Base-by-base conservation (phyloP, 2,888 invertebrate species). In the Auanema freiburgensis region DNA sequence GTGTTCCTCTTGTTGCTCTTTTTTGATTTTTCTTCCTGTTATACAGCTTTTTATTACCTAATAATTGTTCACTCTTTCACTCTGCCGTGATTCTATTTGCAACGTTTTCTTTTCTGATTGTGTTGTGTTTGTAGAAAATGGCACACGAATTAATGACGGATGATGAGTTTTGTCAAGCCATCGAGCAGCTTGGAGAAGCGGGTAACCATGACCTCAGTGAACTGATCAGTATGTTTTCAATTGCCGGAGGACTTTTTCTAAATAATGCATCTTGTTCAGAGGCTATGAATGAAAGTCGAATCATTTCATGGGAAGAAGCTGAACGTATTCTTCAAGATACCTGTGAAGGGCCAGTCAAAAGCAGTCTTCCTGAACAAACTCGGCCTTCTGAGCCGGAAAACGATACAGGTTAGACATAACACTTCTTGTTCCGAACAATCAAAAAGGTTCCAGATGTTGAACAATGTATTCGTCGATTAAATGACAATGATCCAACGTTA, bases 301-400 rank as follows among this genome's bases (percentile, higher is more conserved):
- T 83, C 12, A 81, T 83, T 50, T 78, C 73, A 41, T 83, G 81
- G 81, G 83, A 83, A 64, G 77, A 79, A 43, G 77, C 77, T 8
- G 76, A 77, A 56, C 68, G 74, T 18, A 79, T 81, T 61, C 68
- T 82, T 43, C 73, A 74, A 64, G 79, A 78, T 42, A 72, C 75
- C 14, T 71, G 68, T 58, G 70, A 67, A 61, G 65, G 67, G 44
- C 73, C 73, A 4, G 59, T 59, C 23, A 83, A 83, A 62, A 78
- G 75, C 61, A 76, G 77, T 62, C 69, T 83, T 12, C 82, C 81
- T 14, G 77, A 75, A 55, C 79, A 78, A 56, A 79, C 80, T 24
- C 71, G 83, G 18, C 83, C 83, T 1, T 74, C 79, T 85, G 96
- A 97, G 85, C 95, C 96, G 69, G 96, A 97, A 76, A 98, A 99